Conservation (phyloP, 2,113 vertebrate species). For the Conger conger region DNA sequence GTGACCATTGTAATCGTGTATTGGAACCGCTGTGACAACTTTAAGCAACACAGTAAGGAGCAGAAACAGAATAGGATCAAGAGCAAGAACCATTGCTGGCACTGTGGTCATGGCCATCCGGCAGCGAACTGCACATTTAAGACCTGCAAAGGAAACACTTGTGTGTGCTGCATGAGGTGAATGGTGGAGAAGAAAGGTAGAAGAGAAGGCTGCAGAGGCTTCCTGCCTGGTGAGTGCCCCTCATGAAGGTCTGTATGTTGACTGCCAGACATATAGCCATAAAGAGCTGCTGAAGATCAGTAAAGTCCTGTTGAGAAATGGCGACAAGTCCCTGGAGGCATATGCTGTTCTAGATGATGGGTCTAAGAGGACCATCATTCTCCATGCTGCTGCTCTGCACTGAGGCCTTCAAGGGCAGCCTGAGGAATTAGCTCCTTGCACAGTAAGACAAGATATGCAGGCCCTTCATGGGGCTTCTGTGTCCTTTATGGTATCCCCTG, state of each 20-base stretch:
- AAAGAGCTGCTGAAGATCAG: background rate
- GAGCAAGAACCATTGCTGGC: background rate
- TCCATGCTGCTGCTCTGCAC: background rate
- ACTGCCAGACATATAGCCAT: background rate
- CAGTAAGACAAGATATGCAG: constrained; percentile 4
- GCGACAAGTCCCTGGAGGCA: background rate
- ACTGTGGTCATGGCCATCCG: background rate
- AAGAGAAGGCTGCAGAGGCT: too few relatives aligned
- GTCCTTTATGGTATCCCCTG: background rate
- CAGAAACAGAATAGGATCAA: constrained; percentile 11
- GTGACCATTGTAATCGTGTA: too few relatives aligned
- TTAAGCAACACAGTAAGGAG: too few relatives aligned
- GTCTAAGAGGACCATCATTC: background rate
- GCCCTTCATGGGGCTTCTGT: background rate
- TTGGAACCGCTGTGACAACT: too few relatives aligned
- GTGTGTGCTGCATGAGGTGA: too few relatives aligned
- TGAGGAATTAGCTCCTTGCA: constrained; percentile 13
- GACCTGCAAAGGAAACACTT: too few relatives aligned
- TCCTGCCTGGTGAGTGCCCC: background rate
- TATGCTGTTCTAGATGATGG: background rate
- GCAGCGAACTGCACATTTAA: constrained; percentile 3
- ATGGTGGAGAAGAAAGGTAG: too few relatives aligned
- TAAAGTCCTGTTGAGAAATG: background rate
- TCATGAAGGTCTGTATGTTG: background rate
- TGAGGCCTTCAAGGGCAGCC: background rate